Percentiles rank a stretch among this genome's conserved stretches.
Evolutionary conservation across 2,113 vertebrate genomes (phyloP).

Genomic region (Seriola dumerili): DNA sequence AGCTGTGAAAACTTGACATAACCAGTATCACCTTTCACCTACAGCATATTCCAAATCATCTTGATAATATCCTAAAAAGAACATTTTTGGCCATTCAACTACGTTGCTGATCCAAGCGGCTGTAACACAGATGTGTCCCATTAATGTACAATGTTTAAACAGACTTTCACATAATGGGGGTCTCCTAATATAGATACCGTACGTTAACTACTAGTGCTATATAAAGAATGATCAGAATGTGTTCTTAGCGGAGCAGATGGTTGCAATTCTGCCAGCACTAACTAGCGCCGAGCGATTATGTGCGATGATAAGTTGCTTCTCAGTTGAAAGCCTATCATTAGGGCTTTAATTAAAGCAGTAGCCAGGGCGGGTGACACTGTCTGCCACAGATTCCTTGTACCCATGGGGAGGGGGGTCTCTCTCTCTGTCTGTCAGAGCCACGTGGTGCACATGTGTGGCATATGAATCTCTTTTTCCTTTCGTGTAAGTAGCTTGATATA

Average conservation of each 20-base stretch:
- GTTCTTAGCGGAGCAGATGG: conserved; percentile 76
- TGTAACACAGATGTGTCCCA: conserved; percentile 50
- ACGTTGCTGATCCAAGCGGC: conserved; percentile 1
- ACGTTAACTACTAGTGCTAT: conserved; percentile 45
- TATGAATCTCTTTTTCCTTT: conserved; percentile 75
- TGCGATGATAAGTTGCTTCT: conserved; percentile 78
- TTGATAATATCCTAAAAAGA: not conserved
- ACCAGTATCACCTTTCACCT: not conserved
- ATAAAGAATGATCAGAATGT: conserved; percentile 74
- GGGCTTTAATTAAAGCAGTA: conserved; percentile 79
- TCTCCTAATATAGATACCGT: conserved; percentile 61
- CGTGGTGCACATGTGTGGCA: conserved; percentile 75
- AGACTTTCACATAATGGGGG: conserved; percentile 50
- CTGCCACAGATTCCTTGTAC: conserved; percentile 64
- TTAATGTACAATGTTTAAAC: conserved; percentile 48
- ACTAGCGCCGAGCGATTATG: conserved; percentile 77
- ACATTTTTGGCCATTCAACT: not conserved
- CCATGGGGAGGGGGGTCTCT: conserved; percentile 33
- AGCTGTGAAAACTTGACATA: not conserved
- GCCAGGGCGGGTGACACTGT: conserved; percentile 70
- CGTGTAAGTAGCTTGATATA: conserved; percentile 66
- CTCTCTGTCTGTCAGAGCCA: conserved; percentile 66
- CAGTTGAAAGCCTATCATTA: conserved; percentile 78
- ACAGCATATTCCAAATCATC: not conserved
- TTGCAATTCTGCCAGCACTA: conserved; percentile 76